A percentile compares a stretch with the other conserved stretches of the same genome.
Conservation (phyloP, 2,888 invertebrate genomes). For the Anarsia innoxiella region DNA sequence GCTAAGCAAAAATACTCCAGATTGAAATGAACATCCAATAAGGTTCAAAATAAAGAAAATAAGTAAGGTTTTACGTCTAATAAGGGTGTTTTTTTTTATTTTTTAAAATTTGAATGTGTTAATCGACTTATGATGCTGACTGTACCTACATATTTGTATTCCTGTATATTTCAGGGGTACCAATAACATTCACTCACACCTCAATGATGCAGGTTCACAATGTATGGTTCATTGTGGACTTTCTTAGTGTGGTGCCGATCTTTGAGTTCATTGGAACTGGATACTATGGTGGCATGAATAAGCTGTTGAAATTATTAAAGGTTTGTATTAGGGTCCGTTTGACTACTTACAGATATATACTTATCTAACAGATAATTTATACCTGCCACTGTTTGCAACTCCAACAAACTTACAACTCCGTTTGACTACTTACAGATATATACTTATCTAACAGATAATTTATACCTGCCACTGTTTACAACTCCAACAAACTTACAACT, state of each 20-base stretch:
- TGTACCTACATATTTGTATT: background rate
- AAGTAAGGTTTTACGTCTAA: too few species aligned
- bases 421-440: background rate
- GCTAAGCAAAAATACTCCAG: too few species aligned
- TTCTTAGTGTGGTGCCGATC: constrained; percentile 37
- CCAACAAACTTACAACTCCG: background rate
- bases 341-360: too few species aligned
- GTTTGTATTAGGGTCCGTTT: constrained; percentile 26
- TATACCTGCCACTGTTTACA: too few species aligned
- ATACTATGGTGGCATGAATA: constrained; percentile 52
- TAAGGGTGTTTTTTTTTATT: background rate
- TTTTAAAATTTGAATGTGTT: background rate
- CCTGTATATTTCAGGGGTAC: constrained; percentile 35
- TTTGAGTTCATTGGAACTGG: constrained; percentile 46
- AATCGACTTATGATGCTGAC: background rate
- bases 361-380: background rate
- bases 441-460: too few species aligned
- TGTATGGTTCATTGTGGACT: constrained; percentile 49
- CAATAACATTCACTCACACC: constrained; percentile 53
- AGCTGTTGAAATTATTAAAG: constrained; percentile 48
- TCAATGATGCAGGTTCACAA: constrained; percentile 51
- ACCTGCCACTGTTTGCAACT: background rate
- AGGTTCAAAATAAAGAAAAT: too few species aligned
- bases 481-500: too few species aligned
- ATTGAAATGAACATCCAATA: too few species aligned